Percentiles rank a stretch among this genome's conserved stretches.
These are phyloP conservation scores for Pristionchus maxplancki DNA, from an alignment of 2,888 invertebrate species.

Conservation along the genomic window DNA sequence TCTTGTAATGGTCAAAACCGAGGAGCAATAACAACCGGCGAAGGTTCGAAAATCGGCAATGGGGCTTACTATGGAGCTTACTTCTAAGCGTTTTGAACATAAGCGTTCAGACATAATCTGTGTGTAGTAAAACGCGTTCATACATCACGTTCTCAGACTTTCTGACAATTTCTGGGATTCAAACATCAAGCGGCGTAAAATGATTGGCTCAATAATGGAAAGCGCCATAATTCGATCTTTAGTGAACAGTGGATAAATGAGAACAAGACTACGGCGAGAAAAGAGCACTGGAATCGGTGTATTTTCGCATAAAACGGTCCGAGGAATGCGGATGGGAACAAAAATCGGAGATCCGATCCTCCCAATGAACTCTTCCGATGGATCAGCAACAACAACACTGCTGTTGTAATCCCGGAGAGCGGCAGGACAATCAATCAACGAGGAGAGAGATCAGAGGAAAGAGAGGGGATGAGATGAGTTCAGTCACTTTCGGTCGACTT, in stretches of 20 bases:
- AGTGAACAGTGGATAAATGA: too few relatives aligned
- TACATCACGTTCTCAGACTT: not conserved
- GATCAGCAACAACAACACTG: not conserved
- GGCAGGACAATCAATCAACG: not conserved
- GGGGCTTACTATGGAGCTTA: not conserved
- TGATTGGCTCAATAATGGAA: too few relatives aligned
- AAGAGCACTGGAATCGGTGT: too few relatives aligned
- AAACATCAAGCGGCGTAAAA: too few relatives aligned
- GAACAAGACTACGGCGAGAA: too few relatives aligned
- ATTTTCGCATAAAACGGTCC: not conserved
- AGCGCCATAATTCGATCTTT: too few relatives aligned
- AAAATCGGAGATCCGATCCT: too few relatives aligned
- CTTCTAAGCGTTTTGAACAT: not conserved
- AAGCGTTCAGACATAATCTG: not conserved
- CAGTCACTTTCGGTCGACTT: too few relatives aligned
- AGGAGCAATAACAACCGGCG: not conserved
- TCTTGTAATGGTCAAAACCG: not conserved
- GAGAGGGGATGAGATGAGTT: not conserved
- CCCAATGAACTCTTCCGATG: not conserved
- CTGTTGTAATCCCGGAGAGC: not conserved
- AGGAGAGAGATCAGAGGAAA: not conserved
- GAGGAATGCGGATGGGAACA: not conserved
- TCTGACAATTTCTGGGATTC: too few relatives aligned
- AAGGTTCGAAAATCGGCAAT: not conserved
- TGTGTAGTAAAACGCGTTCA: not conserved